Evolutionary conservation across 2,888 invertebrate species (phyloP), one percentile per base, ranked within the genome.

Genomic region (Smittia sp.): DNA sequence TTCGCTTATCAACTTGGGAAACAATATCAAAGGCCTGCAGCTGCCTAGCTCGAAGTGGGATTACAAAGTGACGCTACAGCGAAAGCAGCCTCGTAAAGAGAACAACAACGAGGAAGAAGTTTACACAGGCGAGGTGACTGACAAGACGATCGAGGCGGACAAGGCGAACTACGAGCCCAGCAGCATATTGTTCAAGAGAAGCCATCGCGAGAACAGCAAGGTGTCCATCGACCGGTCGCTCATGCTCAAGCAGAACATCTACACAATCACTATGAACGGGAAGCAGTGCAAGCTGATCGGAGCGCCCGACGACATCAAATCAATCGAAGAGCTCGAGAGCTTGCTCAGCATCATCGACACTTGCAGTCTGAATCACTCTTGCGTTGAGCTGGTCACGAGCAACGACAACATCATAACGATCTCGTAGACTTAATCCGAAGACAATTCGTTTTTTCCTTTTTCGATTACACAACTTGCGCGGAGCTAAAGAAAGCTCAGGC

Each of bases 151-250:
- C 63, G 81, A 81, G 66, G 78, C 79, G 73, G 82, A 82, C 25
- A 79, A 80, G 1, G 78, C 78, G 38, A 81, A 80, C 74, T 82
- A 81, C 75, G 81, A 81, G 72, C 82, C 82, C 9, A 80, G 80
- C 1, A 81, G 80, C 52, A 81, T 83, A 0, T 80, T 82, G 78
- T 83, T 82, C 76, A 78, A 82, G 0, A 78, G 82, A 1, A 74
- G 78, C 78, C 79, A 75, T 77, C 77, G 54, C 2, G 32, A 62
- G 6, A 32, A 78, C 63, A 78, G 78, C 11, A 78, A 79, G 7
- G 79, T 82, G 75, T 81, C 81, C 24, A 82, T 80, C 75, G 82
- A 83, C 77, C 80, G 82, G 11, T 81, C 82, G 7, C 80, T 82
- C n/a, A 81, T 82, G 38, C 81, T 83, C 52, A 82, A 82, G 75